phyloP scores from a whole-genome alignment of 2,797 vertebrate genomes.

The Eidolon dupreanum region DNA sequence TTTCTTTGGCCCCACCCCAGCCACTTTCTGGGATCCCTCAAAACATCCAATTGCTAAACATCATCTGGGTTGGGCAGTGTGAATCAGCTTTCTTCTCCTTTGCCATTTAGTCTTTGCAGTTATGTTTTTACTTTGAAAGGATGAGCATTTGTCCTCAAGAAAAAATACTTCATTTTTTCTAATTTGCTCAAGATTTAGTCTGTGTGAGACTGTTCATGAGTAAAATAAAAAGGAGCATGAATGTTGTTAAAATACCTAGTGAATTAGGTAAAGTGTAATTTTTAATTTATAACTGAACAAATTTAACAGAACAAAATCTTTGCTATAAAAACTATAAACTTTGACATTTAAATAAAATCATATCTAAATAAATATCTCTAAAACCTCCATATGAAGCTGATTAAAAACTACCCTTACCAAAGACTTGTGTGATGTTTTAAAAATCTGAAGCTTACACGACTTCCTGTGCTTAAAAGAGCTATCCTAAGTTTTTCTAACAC shows the following conservation, averaged over 20 bases:
- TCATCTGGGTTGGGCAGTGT: not conserved
- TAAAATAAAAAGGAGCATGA: not conserved
- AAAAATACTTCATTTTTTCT: not conserved
- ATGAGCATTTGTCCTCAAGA: not conserved
- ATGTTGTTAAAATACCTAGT: not conserved
- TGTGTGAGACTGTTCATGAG: not conserved
- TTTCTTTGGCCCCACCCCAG: not conserved
- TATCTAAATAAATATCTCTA: not conserved
- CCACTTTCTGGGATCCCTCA: not conserved
- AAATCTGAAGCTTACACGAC: not conserved
- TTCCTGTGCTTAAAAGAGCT: not conserved
- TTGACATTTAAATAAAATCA: not conserved
- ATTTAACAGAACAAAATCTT: not conserved
- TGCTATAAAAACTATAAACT: not conserved
- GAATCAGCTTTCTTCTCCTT: not conserved
- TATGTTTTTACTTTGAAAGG: not conserved
- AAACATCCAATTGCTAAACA: not conserved
- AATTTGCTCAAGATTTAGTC: not conserved
- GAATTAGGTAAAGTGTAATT: not conserved
- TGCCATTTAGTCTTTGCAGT: not conserved
- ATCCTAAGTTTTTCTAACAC: not conserved
- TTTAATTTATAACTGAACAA: not conserved
- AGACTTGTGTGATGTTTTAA: not conserved
- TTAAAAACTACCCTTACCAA: not conserved
- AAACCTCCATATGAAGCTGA: not conserved